Conservation (phyloP, 2,888 invertebrate species). For the Muscina levida region DNA sequence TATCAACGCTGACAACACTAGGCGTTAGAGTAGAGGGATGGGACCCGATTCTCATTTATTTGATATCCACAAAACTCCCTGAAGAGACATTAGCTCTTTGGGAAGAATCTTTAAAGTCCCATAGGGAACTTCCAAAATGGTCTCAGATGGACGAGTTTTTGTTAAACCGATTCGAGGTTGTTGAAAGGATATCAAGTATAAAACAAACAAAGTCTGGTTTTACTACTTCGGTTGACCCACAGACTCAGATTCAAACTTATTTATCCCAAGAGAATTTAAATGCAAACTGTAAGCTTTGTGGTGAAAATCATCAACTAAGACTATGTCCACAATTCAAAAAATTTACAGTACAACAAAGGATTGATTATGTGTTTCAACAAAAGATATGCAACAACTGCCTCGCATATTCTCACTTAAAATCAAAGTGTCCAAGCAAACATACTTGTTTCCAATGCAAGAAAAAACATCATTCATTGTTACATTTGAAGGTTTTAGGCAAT, state of each 20-base stretch:
- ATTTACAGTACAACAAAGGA: not conserved
- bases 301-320: not conserved
- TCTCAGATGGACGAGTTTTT: too few species aligned
- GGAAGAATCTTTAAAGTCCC: too few species aligned
- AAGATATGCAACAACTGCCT: constrained; percentile 28
- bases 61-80: too few species aligned
- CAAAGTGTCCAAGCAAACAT: constrained; percentile 1
- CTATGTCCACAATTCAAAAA: not conserved
- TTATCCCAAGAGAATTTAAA: constrained; percentile 8
- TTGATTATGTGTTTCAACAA: constrained; percentile 11
- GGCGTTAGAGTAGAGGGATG: constrained; percentile 24
- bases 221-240: too few species aligned
- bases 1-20: not conserved
- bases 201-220: too few species aligned
- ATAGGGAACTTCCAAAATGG: too few species aligned
- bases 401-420: not conserved
- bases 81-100: too few species aligned
- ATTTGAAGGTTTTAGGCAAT: too few species aligned
- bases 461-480: constrained; percentile 22
- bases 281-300: constrained; percentile 17
- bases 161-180: constrained; percentile 23
- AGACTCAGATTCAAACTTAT: not conserved
- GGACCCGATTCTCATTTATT: constrained; percentile 35
- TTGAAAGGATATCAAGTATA: constrained; percentile 2
- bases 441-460: constrained; percentile 2